Evolutionary conservation across 2,888 invertebrate species (phyloP), one percentile per base, ranked within the genome.

Genomic region (Andrena camellia): DNA sequence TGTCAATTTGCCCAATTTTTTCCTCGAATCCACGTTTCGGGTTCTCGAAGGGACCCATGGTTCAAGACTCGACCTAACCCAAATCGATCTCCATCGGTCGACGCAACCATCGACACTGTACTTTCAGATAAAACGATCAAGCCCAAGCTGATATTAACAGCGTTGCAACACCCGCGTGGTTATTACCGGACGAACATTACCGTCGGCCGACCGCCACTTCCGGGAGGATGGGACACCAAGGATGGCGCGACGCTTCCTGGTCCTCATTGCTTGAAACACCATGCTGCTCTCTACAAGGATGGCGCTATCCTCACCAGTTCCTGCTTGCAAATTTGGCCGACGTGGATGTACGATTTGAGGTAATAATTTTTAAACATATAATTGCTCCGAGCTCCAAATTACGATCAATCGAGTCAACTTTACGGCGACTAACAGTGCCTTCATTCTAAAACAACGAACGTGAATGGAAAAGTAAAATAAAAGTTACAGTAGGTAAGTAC

Each of bases 251-350:
- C 93, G 86, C 54, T 95, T 92, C 90, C 91, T 31, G 92, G 92
- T 35, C 95, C 95, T 17, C 95, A 95, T 89, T 97, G 97, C 90
- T 94, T 97, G 42, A 96, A 96, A 90, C 97, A 96, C 72, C 97
- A 97, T 96, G 96, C 96, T 20, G 96, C 96, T 17, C 96, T 97
- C n/a, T 95, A 95, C 62, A 96, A 95, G 67, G 95, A 95, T 86
- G 93, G 93, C n/a, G 95, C 95, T 26, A 95, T 97, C 81, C 93
- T 96, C 42, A 95, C 96, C 60, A 95, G 95, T 70, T 96, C 96
- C 88, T 98, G 98, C 91, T 94, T 98, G 31, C 96, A 96, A 92
- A 97, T 97, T 83, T 96, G 97, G 92, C 98, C 98, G 0, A 97
- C 97, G 31, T 98, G 98, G 98, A 97, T 98, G 97, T 95, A 96